phyloP scores from a whole-genome alignment of 2,888 invertebrate genomes.

The Panzeria rudis region DNA sequence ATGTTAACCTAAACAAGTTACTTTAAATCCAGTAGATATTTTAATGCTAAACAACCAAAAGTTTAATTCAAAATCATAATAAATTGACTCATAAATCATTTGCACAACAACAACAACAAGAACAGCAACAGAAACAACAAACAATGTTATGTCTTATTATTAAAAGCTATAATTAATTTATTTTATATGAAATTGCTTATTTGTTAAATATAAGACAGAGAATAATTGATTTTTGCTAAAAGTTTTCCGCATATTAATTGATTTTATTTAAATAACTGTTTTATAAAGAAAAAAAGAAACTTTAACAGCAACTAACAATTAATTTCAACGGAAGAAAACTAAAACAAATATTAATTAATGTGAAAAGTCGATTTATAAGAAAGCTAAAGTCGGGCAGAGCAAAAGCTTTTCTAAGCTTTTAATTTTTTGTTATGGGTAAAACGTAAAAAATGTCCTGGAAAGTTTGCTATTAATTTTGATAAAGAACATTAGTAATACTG shows the following conservation, averaged over 20 bases:
- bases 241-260: constrained; percentile 38
- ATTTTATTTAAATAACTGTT: constrained; percentile 33
- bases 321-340: background rate
- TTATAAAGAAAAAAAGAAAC: background rate
- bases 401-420: background rate
- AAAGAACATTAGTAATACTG: too few relatives aligned
- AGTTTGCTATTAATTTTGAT: too few relatives aligned
- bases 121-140: background rate
- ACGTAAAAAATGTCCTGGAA: too few relatives aligned
- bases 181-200: constrained; percentile 22
- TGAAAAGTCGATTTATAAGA: background rate
- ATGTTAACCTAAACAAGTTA: background rate
- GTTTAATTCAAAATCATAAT: constrained; percentile 32
- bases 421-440: background rate
- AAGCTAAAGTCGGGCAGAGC: too few relatives aligned
- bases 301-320: background rate
- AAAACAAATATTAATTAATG: too few relatives aligned
- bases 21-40: constrained; percentile 32
- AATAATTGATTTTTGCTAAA: constrained; percentile 38
- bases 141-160: constrained; percentile 40
- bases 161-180: constrained; percentile 56
- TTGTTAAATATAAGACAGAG: constrained; percentile 12
- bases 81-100: constrained; percentile 68
- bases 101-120: constrained; percentile 3
- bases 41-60: constrained; percentile 13